These are phyloP conservation scores for Drosophila anceps DNA, from an alignment of 2,888 invertebrate genomes.

Conservation along the genomic window DNA sequence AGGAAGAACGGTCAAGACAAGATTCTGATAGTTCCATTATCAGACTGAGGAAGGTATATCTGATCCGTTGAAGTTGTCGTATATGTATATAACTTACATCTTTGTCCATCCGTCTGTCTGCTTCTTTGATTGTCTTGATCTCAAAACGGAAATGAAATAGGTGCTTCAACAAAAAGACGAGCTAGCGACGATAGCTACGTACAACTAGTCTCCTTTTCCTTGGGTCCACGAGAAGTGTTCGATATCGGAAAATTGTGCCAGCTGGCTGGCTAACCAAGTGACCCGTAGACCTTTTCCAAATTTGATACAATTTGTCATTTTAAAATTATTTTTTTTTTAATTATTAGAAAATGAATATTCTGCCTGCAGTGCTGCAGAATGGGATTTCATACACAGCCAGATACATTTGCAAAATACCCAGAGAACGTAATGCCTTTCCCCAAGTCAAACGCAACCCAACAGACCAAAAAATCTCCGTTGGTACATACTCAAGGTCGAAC, in stretches of 20 bases:
- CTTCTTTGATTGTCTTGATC: background rate
- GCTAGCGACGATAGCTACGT: no score
- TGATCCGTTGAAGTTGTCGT: background rate
- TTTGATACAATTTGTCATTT: slow-evolving; percentile 6
- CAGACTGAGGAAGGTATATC: background rate
- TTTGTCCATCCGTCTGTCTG: background rate
- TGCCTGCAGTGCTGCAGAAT: slow-evolving; percentile 5
- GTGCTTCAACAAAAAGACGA: background rate
- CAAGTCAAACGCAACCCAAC: background rate
- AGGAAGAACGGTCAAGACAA: background rate
- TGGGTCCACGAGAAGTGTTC: no score
- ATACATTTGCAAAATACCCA: background rate
- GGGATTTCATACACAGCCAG: slow-evolving; percentile 2
- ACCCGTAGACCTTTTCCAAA: background rate
- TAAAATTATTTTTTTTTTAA: background rate
- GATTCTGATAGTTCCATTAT: background rate
- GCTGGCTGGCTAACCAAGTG: background rate
- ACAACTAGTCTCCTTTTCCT: no score
- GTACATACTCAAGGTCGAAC: background rate
- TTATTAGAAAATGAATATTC: background rate
- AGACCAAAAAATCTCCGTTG: background rate
- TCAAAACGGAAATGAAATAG: background rate
- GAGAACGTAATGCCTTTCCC: background rate
- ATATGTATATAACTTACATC: background rate
- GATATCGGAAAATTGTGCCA: no score